These are phyloP conservation scores for Wiebesia pumilae DNA, from an alignment of 1,140 invertebrate genomes.

Conservation along the genomic window DNA sequence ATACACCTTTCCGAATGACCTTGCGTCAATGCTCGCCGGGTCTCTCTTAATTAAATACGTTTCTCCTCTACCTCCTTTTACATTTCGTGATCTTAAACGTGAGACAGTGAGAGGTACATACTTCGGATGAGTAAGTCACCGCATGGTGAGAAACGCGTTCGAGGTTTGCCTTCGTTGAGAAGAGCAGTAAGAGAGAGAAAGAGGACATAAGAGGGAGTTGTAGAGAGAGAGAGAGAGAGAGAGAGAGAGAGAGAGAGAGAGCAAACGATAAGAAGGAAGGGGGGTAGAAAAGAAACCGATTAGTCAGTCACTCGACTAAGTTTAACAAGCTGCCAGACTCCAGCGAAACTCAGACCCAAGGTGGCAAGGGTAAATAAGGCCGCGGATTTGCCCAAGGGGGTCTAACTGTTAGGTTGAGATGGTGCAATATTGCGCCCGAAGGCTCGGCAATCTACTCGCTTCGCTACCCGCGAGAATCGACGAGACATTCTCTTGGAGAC, in stretches of 20 bases:
- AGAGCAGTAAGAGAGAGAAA: background rate
- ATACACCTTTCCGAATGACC: conserved; percentile 1
- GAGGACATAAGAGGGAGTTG: background rate
- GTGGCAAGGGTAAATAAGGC: conserved; percentile 72
- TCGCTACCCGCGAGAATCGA: conserved; percentile 23
- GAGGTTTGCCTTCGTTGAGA: background rate
- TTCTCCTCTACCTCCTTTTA: conserved; percentile 9
- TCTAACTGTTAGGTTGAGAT: conserved; percentile 67
- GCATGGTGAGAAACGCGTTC: conserved; percentile 7
- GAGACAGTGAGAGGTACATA: conserved; percentile 10
- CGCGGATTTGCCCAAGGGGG: conserved; percentile 73
- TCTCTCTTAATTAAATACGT: conserved; percentile 8
- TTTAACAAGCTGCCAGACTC: background rate
- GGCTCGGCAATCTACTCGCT: conserved; percentile 70
- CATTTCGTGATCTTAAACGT: conserved; percentile 17
- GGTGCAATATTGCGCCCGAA: conserved; percentile 68
- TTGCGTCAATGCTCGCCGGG: background rate
- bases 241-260: background rate
- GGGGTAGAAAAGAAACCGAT: conserved; percentile 32
- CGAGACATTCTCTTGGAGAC: conserved; percentile 57
- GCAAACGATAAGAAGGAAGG: too few relatives aligned
- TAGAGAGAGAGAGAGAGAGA: background rate
- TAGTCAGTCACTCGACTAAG: conserved; percentile 41
- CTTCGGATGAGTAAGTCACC: conserved; percentile 26
- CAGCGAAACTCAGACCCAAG: conserved; percentile 13